A percentile compares a stretch with the other conserved stretches of the same genome.
These are phyloP conservation scores for Fundulus diaphanus DNA, from an alignment of 2,797 vertebrate genomes.

Conservation along the genomic window DNA sequence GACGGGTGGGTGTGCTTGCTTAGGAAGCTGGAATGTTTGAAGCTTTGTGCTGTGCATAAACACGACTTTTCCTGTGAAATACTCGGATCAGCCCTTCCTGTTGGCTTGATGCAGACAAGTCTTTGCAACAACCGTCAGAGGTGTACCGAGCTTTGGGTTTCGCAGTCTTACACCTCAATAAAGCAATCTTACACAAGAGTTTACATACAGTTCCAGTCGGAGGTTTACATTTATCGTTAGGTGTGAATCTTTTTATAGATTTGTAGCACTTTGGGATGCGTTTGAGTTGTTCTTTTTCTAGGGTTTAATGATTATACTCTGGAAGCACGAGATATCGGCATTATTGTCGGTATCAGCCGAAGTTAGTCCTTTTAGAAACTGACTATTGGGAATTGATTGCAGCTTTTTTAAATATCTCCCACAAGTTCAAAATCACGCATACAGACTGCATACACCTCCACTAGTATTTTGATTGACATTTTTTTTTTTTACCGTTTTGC, in stretches of 20 bases:
- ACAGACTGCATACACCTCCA: no score
- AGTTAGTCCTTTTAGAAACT: no score
- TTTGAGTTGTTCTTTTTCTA: neutral
- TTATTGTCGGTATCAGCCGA: no score
- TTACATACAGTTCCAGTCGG: neutral
- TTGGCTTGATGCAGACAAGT: constrained; percentile 17
- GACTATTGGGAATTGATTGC: neutral
- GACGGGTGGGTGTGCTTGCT: constrained; percentile 61
- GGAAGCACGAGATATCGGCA: no score
- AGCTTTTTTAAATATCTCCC: neutral
- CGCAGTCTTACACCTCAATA: neutral
- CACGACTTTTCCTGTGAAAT: constrained; percentile 63
- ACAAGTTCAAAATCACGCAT: no score
- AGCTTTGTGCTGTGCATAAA: constrained; percentile 68
- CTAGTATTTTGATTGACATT: neutral
- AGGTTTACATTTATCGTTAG: neutral
- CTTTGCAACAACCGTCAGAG: constrained; percentile 4
- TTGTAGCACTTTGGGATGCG: neutral
- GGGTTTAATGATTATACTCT: neutral
- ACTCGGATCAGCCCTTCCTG: constrained; percentile 49
- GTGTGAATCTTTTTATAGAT: neutral
- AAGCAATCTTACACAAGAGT: neutral
- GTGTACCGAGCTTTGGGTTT: neutral
- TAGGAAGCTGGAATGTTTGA: constrained; percentile 65
- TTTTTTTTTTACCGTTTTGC: no score